Evolutionary conservation across 2,113 vertebrate species (phyloP), one percentile per base, ranked within the genome.

Genomic region (Sterna hirundo): DNA sequence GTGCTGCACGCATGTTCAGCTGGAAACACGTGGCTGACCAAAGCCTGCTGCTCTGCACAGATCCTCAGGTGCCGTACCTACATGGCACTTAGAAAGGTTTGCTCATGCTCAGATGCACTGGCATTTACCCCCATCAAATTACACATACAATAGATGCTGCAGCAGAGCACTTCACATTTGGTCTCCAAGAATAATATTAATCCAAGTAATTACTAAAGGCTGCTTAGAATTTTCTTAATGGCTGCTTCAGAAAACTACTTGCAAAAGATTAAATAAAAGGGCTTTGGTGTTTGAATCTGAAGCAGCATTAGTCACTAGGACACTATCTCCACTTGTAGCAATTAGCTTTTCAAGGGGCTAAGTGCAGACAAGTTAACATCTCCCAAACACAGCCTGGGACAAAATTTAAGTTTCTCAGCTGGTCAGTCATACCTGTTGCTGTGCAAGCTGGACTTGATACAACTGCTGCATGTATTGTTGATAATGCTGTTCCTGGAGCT

Each of bases 401-500:
- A 26, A 13, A 60, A 46, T 11, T 72, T 51, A 40, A 34, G 21
- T 11, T 77, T 13, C 78, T 69, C 72, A 60, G 55, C 65, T 66
- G 40, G 12, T 46, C 60, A 20, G 76, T 20, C 96, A 3, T 98
- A 98, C 99, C 99, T 99, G 99, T 93, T 99, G 99, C 97, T 99
- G 99, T 26, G 99, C 99, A 10, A 99, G 98, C 98, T 99, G 99
- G 82, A 99, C 99, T 95, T 99, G 99, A 96, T 99, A 99, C 76
- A 99, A 97, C 98, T 99, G 99, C 95, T 99, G 99, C 99, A 99
- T 99, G 96, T 99, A 99, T 93, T 99, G 99, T 93, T 99, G 99
- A 95, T 99, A 99, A 97, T 99, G 99, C 95, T 99, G 99, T 87
- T 99, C 99, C 97, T 99, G 99, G 47, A 99, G 98, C 98, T 99